Conservation (phyloP, 2,888 invertebrate species). For the Ennomos erosarius region DNA sequence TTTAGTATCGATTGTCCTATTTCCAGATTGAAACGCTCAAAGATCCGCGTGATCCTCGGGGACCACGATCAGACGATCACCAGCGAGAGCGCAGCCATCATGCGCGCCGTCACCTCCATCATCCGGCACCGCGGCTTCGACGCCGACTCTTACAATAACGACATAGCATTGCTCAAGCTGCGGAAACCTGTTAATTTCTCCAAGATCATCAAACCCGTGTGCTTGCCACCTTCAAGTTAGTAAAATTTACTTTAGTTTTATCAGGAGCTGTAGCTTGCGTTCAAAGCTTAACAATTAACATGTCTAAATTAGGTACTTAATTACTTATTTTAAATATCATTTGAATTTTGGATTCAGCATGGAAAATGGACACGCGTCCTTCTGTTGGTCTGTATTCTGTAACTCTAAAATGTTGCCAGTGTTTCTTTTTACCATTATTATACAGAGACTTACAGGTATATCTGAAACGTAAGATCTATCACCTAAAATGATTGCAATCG, state of each 20-base stretch:
- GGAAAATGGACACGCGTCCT: too few species aligned
- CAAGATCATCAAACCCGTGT: conserved; percentile 91
- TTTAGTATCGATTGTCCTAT: neutral
- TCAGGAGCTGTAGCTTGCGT: too few species aligned
- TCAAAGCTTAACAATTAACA: too few species aligned
- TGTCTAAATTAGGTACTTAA: too few species aligned
- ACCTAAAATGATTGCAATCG: too few species aligned
- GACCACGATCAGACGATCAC: conserved; percentile 94
- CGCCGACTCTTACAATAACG: conserved; percentile 94
- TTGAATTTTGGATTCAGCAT: too few species aligned
- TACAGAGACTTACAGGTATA: too few species aligned
- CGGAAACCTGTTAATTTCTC: conserved; percentile 91
- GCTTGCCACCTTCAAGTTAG: conserved; percentile 89
- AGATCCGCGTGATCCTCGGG: conserved; percentile 92
- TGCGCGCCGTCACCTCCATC: conserved; percentile 92
- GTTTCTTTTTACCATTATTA: too few species aligned
- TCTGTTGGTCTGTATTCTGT: too few species aligned
- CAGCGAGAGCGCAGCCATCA: conserved; percentile 91
- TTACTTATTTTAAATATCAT: too few species aligned
- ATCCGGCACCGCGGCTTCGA: conserved; percentile 93
- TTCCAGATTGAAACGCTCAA: conserved; percentile 90
- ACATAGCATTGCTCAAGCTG: conserved; percentile 91
- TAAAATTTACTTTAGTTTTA: conserved; percentile 20
- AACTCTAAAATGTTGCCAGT: too few species aligned
- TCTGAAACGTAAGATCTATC: too few species aligned